These are phyloP conservation scores for Grammomys dolichurus DNA, from an alignment of 2,113 vertebrate genomes.

Conservation along the genomic window DNA sequence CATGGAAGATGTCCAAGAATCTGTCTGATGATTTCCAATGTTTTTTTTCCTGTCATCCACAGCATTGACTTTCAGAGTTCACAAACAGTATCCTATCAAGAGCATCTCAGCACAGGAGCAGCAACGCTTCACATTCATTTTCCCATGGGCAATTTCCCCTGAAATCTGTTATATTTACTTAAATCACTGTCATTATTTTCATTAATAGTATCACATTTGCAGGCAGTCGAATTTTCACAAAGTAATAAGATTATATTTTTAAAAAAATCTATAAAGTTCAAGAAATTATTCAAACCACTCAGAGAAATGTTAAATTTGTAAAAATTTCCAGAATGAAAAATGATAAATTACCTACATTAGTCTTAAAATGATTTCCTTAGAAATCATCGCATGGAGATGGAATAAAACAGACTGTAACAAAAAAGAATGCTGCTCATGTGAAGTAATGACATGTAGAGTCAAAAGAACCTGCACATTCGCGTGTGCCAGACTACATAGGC, in stretches of 20 bases:
- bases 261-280: constrained; percentile 27
- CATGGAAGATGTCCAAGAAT: neutral
- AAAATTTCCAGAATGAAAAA: neutral
- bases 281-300: constrained; percentile 39
- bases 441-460: neutral
- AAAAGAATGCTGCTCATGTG: neutral
- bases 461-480: too few species aligned
- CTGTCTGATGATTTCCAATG: neutral
- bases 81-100: neutral
- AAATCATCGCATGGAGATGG: neutral
- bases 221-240: neutral
- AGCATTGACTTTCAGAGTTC: neutral
- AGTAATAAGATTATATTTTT: neutral
- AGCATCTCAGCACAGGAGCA: neutral
- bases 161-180: neutral
- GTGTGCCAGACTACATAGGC: too few species aligned
- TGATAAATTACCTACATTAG: neutral
- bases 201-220: neutral
- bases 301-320: constrained; percentile 4
- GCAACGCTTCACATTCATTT: neutral
- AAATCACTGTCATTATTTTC: neutral
- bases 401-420: neutral
- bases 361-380: neutral
- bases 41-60: neutral
- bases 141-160: neutral